Conservation (phyloP, 2,797 vertebrate genomes). For the Myripristis murdjan region DNA sequence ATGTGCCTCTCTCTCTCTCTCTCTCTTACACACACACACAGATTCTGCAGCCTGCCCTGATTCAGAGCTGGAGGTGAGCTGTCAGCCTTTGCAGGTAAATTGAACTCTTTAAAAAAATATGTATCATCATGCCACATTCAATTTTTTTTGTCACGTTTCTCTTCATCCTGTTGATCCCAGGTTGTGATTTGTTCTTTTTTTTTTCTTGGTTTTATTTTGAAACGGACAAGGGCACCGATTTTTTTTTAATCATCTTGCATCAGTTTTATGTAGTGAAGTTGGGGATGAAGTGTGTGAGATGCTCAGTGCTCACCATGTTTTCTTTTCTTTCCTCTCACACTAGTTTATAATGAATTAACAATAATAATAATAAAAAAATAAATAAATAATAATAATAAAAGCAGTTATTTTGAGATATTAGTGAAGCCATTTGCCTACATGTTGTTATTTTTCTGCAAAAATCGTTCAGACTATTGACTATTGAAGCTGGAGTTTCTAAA, state of each 20-base stretch:
- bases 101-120: neutral
- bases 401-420: no score
- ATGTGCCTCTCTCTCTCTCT: neutral
- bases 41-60: conserved; percentile 45
- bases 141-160: no score
- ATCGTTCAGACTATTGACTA: no score
- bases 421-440: no score
- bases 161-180: no score
- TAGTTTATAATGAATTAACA: neutral
- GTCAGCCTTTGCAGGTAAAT: conserved; percentile 69
- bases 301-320: neutral
- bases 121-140: neutral
- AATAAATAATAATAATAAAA: neutral
- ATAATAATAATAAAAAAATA: neutral
- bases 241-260: no score
- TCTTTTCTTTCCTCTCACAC: no score
- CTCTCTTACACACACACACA: conserved; percentile 39
- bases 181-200: no score
- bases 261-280: neutral
- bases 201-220: no score
- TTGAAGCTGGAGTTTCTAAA: no score
- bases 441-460: no score
- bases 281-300: neutral
- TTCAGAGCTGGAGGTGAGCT: conserved; percentile 40
- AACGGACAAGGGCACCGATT: no score